Evolutionary conservation across 2,797 vertebrate genomes (phyloP).

Genomic region (Peromyscus attwateri): DNA sequence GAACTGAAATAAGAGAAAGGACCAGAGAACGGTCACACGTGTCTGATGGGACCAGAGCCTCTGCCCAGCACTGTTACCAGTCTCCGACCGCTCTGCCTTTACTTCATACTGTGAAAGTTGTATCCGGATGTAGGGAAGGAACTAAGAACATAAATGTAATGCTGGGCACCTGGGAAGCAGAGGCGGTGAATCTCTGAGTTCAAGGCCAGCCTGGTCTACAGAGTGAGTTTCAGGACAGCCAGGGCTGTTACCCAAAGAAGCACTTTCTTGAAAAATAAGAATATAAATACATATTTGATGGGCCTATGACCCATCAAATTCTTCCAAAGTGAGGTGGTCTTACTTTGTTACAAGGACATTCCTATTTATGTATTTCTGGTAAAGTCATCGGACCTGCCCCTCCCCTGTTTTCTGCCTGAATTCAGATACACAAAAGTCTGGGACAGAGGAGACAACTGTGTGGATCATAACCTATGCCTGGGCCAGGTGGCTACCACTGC

Average conservation of each 20-base stretch:
- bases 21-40: rapidly evolving
- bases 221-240: too few relatives aligned
- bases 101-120: neutral
- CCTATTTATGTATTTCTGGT: neutral
- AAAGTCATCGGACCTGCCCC: neutral
- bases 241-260: too few relatives aligned
- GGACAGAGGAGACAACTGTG: neutral
- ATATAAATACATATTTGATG: neutral
- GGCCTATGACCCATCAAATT: neutral
- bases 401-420: neutral
- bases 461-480: neutral
- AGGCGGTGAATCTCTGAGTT: too few relatives aligned
- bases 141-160: neutral
- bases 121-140: neutral
- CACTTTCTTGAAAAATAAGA: neutral
- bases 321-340: neutral
- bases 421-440: neutral
- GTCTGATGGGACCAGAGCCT: neutral
- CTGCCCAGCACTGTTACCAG: rapidly evolving
- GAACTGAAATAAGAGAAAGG: neutral
- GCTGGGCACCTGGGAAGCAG: too few relatives aligned
- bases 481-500: neutral
- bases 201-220: too few relatives aligned
- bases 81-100: neutral
- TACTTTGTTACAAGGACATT: neutral